Evolutionary conservation across 1,140 invertebrate species (phyloP), one percentile per base, ranked within the genome.

Genomic region (Metaphire vulgaris): DNA sequence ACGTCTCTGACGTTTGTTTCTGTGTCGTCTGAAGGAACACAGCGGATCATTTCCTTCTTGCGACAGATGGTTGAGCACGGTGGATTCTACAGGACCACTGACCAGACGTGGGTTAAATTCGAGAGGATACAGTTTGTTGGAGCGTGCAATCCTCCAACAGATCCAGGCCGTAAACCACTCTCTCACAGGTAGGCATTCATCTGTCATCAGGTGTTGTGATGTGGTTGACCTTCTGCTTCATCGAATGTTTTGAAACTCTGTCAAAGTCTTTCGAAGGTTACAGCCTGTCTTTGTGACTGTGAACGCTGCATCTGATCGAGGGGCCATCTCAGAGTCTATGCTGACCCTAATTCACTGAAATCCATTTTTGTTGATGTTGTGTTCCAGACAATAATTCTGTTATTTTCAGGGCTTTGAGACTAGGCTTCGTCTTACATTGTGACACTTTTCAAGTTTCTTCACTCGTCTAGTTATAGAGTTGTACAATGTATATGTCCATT

Each of bases 81-180:
- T 77, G 90, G 90, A 15, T 91, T 91, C 82, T 99, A 92, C 83
- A 88, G 96, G 72, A 92, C 94, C 1, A 92, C 91, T 30, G 97
- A 99, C 86, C 96, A 99, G 87, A 91, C 93, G 0, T 99, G 96
- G 95, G 96, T 99, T 0, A 91, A 92, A 69, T 87, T 99, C 80
- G 97, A 99, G 85, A 89, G 97, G 71, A 99, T 99, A 80, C 98
- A 99, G 86, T 99, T 99, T 88, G 97, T 99, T 33, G 98, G 97
- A 29, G 98, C 98, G 74, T 99, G 98, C 88, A 99, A 99, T 89
- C 98, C 98, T 56, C 97, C 97, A 0, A 99, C 98, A 30, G 98
- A 99, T 90, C 97, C 97, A 0, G 98, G 98, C 1, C 90, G 98
- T 79, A 99, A 99, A 86, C 97, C 97, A 21, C 89, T 99, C 0